Base-by-base conservation (phyloP, 2,113 vertebrate genomes). In the Heterotis niloticus region DNA sequence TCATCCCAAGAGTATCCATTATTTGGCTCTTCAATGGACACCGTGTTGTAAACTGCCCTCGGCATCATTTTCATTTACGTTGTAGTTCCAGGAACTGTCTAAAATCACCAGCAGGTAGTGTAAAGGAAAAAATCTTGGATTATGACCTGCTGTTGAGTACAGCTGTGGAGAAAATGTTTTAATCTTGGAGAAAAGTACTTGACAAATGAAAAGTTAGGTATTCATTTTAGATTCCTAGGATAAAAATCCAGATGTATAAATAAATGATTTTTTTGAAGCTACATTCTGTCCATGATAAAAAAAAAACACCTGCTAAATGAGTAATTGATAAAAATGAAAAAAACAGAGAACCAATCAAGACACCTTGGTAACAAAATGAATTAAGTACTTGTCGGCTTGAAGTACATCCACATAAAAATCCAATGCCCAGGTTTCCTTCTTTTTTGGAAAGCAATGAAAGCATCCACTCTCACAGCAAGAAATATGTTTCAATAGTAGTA, bases 31-130 rank as follows among this genome's bases (percentile, higher is more conserved):
- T 26, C 0, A 23, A 56, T 29, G 1, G 14, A 57, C 0, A 12
- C 44, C 16, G 20, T 23, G 29, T 90, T 89, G 82, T 67, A 73
- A 71, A 83, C 77, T 1, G 10, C 0, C 1, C 83, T 79, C 18
- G 80, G 11, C 5, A 57, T 72, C 66, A 79, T n/a, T 54, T 64
- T 84, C 44, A 20, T 69, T 34, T 62, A 66, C 26, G 54, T 5
- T 28, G 26, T 1, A 54, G 34, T 13, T 62, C 59, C 44, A 44
- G 52, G 29, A 59, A n/a, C 18, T 44, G 3, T 29, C n/a, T 57
- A 44, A 44, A 13, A 51, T 60, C 17, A 18, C 23, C 34, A n/a
- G 51, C 44, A 64, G 29, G 7, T 54, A 9, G 4, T 68, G 1
- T 0, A 28, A 66, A 16, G 3, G 3, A 59, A 0, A 29, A 68